A percentile compares a stretch with the other conserved stretches of the same genome.
Conservation (phyloP, 2,113 vertebrate genomes). For the Callaeas wilsoni region DNA sequence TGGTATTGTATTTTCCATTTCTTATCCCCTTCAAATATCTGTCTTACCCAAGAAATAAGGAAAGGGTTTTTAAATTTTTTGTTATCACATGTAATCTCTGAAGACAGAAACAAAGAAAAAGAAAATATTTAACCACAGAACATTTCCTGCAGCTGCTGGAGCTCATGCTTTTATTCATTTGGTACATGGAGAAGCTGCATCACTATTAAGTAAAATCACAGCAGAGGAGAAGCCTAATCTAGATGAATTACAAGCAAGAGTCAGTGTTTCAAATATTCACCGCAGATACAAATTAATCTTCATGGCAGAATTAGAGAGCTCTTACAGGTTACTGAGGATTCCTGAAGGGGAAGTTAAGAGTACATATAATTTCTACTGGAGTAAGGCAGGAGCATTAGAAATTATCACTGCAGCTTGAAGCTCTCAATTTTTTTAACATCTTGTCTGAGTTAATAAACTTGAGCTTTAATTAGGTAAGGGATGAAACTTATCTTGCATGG, state of each 20-base stretch:
- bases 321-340: background rate
- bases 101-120: background rate
- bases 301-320: background rate
- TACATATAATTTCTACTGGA: background rate
- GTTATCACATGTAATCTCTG: background rate
- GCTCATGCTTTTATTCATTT: background rate
- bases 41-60: background rate
- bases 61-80: background rate
- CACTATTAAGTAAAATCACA: background rate
- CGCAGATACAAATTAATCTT: background rate
- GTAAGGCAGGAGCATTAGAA: background rate
- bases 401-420: background rate
- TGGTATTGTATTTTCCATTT: background rate
- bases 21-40: background rate
- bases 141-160: background rate
- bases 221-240: background rate
- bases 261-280: background rate
- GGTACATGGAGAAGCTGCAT: background rate
- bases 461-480: background rate
- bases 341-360: background rate
- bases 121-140: background rate
- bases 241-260: background rate
- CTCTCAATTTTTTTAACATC: background rate
- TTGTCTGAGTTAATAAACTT: background rate
- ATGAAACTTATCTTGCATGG: background rate